Evolutionary conservation across 2,113 vertebrate genomes (phyloP).

Genomic region (Oenanthe oenanthe): DNA sequence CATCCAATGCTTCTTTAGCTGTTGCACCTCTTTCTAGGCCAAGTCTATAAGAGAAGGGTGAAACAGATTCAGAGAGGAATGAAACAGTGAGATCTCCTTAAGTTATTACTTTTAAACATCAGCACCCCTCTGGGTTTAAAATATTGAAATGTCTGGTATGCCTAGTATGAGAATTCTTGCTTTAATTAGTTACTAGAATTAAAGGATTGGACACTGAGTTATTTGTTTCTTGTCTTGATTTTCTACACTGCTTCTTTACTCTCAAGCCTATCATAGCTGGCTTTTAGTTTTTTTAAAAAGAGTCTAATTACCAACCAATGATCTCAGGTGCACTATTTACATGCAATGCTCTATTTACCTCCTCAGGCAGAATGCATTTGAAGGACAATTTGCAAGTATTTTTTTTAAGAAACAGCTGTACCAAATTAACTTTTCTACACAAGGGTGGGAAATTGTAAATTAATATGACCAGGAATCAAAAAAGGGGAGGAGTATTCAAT

Average conservation of each 20-base stretch:
- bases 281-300: not conserved
- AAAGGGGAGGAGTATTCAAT: not conserved
- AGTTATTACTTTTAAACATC: not conserved
- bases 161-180: not conserved
- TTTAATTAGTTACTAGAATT: not conserved
- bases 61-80: not conserved
- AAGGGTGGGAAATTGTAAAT: not conserved
- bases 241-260: not conserved
- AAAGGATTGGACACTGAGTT: not conserved
- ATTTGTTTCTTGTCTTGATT: not conserved
- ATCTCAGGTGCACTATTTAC: not conserved
- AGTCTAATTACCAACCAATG: not conserved
- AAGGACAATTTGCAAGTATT: not conserved
- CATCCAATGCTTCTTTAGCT: slow-evolving; percentile 79
- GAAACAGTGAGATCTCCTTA: not conserved
- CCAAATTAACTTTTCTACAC: not conserved
- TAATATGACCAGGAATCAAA: not conserved
- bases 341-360: not conserved
- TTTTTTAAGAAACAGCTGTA: not conserved
- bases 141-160: not conserved
- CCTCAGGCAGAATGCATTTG: not conserved
- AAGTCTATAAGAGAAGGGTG: slow-evolving; percentile 67
- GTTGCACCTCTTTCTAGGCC: slow-evolving; percentile 80
- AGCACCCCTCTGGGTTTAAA: not conserved
- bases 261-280: not conserved